Base-by-base conservation (phyloP, 2,888 invertebrate genomes). In the Heliconius cydno region DNA sequence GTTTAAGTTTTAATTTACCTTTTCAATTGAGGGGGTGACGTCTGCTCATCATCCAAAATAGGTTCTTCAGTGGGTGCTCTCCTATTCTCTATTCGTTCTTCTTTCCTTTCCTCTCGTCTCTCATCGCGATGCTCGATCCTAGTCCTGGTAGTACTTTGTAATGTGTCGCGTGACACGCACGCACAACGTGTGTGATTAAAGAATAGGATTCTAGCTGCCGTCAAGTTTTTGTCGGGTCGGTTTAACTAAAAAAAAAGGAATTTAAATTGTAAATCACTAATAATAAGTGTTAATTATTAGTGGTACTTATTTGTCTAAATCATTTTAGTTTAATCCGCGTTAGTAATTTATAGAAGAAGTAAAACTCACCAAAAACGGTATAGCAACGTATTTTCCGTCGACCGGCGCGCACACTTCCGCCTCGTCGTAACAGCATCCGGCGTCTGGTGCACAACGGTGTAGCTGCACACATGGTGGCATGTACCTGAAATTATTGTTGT, bases 401-500 rank as follows among this genome's bases (percentile, higher is more conserved):
- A 97, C 97, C 0, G 98, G 97, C 22, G 97, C 97, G 91, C 98
- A 98, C 68, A 97, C 97, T 82, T 97, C 96, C 0, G 95, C 92
- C 82, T 97, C 96, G 81, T 96, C 96, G 83, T 94, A 94, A 90
- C 99, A 99, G 92, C 98, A 99, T 77, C 98, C 98, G 30, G 98
- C 97, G 91, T 98, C 98, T 85, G 98, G 97, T 19, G 97, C 96
- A 90, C 99, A 99, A 82, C 98, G 96, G 89, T 98, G 97, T 77
- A 99, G 94, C 76, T 97, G 96, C 25, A 98, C 98, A 89, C 98
- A 98, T 75, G 97, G 97, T 1, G 99, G 98, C 86, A 97, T 95
- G 93, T 98, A 98, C 30, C 94, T 94, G 88, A 2, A 85, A 82
- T 38, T 60, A 15, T 4, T 63, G 60, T 2, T 63, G 1, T 60